Conservation (phyloP, 2,113 vertebrate species). For the Vireo altiloquus region DNA sequence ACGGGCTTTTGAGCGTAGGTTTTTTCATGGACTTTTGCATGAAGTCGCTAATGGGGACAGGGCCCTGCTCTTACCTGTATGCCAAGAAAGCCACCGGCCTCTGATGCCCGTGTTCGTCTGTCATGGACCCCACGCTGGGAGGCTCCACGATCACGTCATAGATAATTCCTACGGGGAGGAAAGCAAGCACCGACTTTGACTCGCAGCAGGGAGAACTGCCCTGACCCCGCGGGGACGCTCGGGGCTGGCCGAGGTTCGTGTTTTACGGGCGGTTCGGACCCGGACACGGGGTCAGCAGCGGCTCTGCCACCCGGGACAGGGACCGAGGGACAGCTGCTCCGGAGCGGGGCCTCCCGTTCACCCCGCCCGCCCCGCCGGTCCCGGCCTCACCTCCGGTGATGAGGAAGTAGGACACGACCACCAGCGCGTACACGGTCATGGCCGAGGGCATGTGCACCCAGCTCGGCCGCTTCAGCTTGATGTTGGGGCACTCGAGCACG, state of each 20-base stretch:
- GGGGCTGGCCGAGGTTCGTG: fast-evolving
- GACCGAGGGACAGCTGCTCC: not conserved
- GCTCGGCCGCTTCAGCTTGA: conserved; percentile 94
- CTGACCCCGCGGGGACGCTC: not conserved
- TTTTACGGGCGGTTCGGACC: fast-evolving
- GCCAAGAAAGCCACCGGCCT: conserved; percentile 95
- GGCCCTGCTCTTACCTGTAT: conserved; percentile 80
- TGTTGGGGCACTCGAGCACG: conserved; percentile 92
- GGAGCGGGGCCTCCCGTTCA: too few relatives aligned
- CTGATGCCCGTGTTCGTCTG: conserved; percentile 97
- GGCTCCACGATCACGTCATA: conserved; percentile 99
- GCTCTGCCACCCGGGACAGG: not conserved
- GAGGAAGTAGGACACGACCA: conserved; percentile 98
- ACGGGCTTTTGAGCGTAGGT: fast-evolving
- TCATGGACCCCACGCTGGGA: conserved; percentile 98
- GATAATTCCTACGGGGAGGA: conserved; percentile 84
- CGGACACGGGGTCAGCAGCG: not conserved
- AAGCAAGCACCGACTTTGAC: not conserved
- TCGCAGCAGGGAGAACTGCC: fast-evolving
- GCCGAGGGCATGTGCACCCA: conserved; percentile 98
- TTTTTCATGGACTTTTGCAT: not conserved
- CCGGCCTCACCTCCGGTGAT: conserved; percentile 90
- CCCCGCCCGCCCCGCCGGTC: not conserved
- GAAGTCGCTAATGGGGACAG: fast-evolving
- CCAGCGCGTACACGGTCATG: conserved; percentile 95